Conservation (phyloP, 2,113 vertebrate species). For the Hylia prasina region DNA sequence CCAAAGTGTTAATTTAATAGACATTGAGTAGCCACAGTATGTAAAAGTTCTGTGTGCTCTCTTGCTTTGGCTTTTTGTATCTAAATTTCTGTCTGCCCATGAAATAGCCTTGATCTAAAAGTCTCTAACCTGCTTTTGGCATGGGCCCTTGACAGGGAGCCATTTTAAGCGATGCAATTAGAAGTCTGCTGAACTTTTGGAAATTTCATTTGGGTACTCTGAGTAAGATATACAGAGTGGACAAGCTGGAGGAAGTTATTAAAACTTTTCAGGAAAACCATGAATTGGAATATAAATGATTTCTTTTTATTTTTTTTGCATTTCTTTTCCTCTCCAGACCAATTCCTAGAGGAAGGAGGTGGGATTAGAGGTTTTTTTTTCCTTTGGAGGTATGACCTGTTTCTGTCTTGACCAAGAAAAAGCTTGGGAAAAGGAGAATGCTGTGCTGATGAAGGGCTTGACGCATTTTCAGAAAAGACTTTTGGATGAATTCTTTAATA, state of each 20-base stretch:
- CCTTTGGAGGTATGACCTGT: neutral
- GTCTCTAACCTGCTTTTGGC: neutral
- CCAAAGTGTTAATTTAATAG: neutral
- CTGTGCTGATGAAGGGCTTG: neutral
- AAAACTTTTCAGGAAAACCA: neutral
- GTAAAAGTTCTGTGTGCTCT: neutral
- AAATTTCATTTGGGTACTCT: neutral
- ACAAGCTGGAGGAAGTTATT: neutral
- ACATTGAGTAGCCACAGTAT: neutral
- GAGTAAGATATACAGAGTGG: neutral
- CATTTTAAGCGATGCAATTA: fast-evolving
- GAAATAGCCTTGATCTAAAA: neutral
- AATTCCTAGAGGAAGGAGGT: neutral
- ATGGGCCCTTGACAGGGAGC: neutral
- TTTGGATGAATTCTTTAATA: neutral
- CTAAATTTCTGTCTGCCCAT: neutral
- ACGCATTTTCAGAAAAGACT: neutral
- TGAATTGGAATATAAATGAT: neutral
- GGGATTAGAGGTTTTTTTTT: neutral
- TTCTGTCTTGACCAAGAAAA: neutral
- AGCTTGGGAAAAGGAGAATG: neutral
- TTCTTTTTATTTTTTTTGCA: neutral
- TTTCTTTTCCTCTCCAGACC: neutral
- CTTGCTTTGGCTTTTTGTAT: neutral
- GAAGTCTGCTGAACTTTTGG: neutral